Conservation (phyloP, 2,113 vertebrate species). For the Arenaria interpres region DNA sequence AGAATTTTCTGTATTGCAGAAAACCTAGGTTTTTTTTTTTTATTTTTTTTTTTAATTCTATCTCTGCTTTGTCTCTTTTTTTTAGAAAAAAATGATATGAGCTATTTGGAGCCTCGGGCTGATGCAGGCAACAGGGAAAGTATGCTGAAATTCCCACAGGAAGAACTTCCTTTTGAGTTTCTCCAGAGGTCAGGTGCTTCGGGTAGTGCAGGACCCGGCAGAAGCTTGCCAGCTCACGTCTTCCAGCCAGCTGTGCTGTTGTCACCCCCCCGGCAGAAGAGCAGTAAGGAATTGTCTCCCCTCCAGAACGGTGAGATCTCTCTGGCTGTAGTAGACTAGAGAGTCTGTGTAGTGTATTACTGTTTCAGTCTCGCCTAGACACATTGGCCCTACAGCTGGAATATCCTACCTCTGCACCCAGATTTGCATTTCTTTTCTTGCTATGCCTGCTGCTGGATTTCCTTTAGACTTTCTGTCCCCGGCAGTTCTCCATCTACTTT, state of each 20-base stretch:
- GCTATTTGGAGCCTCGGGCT: neutral
- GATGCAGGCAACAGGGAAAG: conserved; percentile 9
- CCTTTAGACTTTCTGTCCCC: neutral
- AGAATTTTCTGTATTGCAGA: neutral
- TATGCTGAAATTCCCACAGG: conserved; percentile 29
- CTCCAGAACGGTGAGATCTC: conserved; percentile 61
- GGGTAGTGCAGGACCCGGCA: neutral
- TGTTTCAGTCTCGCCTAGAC: neutral
- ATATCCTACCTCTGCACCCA: neutral
- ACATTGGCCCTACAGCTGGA: neutral
- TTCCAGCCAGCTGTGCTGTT: conserved; percentile 83
- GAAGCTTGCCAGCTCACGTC: conserved; percentile 19
- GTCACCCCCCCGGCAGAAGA: conserved; percentile 85
- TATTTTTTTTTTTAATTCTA: neutral
- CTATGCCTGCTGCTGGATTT: neutral
- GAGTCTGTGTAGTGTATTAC: neutral
- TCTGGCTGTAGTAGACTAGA: neutral
- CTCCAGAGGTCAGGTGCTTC: neutral
- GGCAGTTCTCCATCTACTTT: neutral
- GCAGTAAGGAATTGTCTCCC: conserved; percentile 60
- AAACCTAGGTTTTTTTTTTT: neutral
- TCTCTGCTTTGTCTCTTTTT: neutral
- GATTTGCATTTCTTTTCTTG: neutral
- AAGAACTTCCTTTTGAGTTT: conserved; percentile 41
- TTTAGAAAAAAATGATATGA: conserved; percentile 35